Conservation (phyloP, 2,888 invertebrate species). For the Caenorhabditis becei region DNA sequence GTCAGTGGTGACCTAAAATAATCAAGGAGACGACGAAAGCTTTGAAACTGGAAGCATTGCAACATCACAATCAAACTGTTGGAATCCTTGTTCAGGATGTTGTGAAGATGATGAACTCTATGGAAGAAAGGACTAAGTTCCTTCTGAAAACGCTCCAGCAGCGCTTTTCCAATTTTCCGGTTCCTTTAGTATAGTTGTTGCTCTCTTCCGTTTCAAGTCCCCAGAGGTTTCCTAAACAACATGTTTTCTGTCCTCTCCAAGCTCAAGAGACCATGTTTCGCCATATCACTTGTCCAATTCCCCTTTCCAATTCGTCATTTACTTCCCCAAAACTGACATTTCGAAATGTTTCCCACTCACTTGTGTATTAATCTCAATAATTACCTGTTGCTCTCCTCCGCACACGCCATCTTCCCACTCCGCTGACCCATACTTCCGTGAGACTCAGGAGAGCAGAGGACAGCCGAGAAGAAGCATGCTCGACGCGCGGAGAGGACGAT, state of each 20-base stretch:
- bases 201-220: too few species aligned
- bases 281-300: neutral
- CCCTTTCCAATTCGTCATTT: neutral
- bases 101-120: too few species aligned
- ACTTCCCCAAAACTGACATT: too few species aligned
- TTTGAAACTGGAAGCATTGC: too few species aligned
- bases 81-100: too few species aligned
- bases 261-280: neutral
- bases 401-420: slow-evolving; percentile 1
- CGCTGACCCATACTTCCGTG: neutral
- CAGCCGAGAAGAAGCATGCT: slow-evolving; percentile 5
- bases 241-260: neutral
- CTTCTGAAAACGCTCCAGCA: too few species aligned
- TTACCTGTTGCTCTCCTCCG: neutral
- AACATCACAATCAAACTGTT: too few species aligned
- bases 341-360: neutral
- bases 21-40: too few species aligned
- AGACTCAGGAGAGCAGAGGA: neutral
- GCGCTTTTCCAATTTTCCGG: too few species aligned
- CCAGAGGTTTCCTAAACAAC: neutral
- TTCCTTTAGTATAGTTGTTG: too few species aligned
- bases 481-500: neutral
- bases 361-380: slow-evolving; percentile 2
- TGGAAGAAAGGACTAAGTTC: too few species aligned
- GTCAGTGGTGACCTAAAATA: slow-evolving; percentile 11